phyloP scores from a whole-genome alignment of 2,113 vertebrate genomes.

The Prinia subflava region DNA sequence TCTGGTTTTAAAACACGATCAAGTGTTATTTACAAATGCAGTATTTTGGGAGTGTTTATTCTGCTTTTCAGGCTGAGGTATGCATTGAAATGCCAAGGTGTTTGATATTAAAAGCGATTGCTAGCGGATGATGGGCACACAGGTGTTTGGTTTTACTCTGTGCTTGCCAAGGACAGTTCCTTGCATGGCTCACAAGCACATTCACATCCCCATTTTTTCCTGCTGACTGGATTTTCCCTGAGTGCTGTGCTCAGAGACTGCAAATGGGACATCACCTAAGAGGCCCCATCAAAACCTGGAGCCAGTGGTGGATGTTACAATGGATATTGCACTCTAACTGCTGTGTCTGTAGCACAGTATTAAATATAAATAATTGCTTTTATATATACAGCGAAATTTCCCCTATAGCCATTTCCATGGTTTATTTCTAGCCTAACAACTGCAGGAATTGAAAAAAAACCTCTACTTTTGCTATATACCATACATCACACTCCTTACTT shows the following conservation, averaged over 20 bases:
- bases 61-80: background rate
- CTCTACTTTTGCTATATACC: background rate
- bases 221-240: conserved; percentile 23
- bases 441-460: background rate
- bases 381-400: background rate
- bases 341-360: background rate
- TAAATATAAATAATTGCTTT: conserved; percentile 24
- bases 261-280: background rate
- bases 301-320: background rate
- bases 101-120: background rate
- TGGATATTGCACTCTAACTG: background rate
- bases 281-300: conserved; percentile 1
- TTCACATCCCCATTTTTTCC: conserved; percentile 14
- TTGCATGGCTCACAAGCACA: background rate
- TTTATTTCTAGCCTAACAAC: conserved; percentile 16
- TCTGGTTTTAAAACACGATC: background rate
- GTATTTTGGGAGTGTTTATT: background rate
- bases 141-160: conserved; percentile 9
- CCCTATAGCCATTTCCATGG: background rate
- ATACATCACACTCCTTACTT: background rate
- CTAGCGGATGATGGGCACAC: background rate
- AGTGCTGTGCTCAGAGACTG: background rate
- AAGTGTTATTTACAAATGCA: background rate
- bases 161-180: conserved; percentile 25
- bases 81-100: background rate